These are phyloP conservation scores for Lithobates sylvaticus DNA, from an alignment of 2,797 vertebrate genomes.

Conservation along the genomic window DNA sequence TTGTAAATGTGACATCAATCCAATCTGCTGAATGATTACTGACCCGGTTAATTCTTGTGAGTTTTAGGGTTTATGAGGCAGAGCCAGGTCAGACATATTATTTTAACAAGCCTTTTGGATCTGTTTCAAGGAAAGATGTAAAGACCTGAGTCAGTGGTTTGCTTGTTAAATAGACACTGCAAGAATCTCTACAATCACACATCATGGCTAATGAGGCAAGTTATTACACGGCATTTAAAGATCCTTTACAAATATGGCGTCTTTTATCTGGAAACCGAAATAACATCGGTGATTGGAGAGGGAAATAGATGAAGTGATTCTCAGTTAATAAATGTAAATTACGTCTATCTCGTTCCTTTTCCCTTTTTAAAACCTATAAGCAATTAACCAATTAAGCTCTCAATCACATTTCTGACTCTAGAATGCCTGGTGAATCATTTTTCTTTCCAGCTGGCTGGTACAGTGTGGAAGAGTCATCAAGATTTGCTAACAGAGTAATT, in stretches of 20 bases:
- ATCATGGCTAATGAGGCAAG: conserved; percentile 26
- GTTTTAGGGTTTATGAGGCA: conserved; percentile 32
- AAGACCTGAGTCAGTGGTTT: conserved; percentile 30
- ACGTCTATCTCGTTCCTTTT: neutral
- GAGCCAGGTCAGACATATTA: conserved; percentile 33
- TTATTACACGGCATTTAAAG: conserved; percentile 5
- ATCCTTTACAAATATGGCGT: neutral
- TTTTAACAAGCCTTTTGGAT: conserved; percentile 41
- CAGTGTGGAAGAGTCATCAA: neutral
- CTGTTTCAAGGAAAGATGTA: conserved; percentile 4
- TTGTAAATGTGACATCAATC: conserved; percentile 22
- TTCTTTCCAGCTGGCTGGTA: conserved; percentile 40
- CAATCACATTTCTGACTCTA: conserved; percentile 14
- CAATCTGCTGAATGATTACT: conserved; percentile 38
- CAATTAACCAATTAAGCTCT: conserved; percentile 13
- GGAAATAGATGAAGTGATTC: conserved; percentile 14
- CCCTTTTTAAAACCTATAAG: neutral
- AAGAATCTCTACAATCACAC: conserved; percentile 5
- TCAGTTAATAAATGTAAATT: conserved; percentile 55
- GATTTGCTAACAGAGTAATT: neutral
- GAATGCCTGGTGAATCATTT: conserved; percentile 5
- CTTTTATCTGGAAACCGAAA: conserved; percentile 11
- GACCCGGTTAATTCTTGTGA: conserved; percentile 28
- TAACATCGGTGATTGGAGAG: neutral
- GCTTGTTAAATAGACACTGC: conserved; percentile 14